phyloP scores from a whole-genome alignment of 2,113 vertebrate genomes.

The Callopanchax toddi region DNA sequence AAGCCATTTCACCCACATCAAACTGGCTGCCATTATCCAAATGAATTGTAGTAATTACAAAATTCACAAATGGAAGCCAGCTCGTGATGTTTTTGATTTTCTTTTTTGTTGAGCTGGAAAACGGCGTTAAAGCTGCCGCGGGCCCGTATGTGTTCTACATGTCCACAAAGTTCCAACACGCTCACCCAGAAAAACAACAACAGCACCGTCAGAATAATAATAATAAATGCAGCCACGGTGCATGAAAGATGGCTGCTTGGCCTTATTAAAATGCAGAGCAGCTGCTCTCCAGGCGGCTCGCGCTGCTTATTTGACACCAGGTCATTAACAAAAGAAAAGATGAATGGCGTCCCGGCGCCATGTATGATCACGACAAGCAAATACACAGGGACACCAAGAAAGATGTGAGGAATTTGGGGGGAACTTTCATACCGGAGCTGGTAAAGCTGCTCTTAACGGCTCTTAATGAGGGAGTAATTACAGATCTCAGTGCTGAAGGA shows the following conservation, averaged over 20 bases:
- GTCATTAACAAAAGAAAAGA: conserved; percentile 66
- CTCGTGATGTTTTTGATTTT: conserved; percentile 39
- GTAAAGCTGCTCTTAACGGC: conserved; percentile 9
- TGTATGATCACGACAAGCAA: conserved; percentile 35
- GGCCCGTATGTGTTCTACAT: conserved; percentile 3
- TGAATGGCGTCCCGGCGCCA: conserved; percentile 41
- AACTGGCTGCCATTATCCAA: conserved; percentile 57
- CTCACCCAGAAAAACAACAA: conserved; percentile 27
- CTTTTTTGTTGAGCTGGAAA: conserved; percentile 16
- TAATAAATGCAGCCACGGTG: conserved; percentile 32
- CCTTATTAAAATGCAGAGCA: conserved; percentile 66
- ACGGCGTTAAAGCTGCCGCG: conserved; percentile 2
- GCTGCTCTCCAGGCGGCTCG: conserved; percentile 64
- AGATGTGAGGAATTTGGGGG: conserved; percentile 2
- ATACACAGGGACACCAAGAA: conserved; percentile 37
- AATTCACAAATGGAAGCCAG: conserved; percentile 48
- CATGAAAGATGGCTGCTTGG: conserved; percentile 59
- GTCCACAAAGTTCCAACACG: conserved; percentile 14
- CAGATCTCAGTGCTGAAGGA: conserved; percentile 33
- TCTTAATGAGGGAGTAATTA: conserved; percentile 39
- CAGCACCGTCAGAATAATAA: conserved; percentile 35
- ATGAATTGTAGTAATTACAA: conserved; percentile 62
- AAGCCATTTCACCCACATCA: conserved; percentile 57
- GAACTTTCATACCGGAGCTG: neutral
- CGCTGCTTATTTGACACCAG: conserved; percentile 56